These are phyloP conservation scores for Mionectes macconnelli DNA, from an alignment of 2,113 vertebrate genomes.

Conservation along the genomic window DNA sequence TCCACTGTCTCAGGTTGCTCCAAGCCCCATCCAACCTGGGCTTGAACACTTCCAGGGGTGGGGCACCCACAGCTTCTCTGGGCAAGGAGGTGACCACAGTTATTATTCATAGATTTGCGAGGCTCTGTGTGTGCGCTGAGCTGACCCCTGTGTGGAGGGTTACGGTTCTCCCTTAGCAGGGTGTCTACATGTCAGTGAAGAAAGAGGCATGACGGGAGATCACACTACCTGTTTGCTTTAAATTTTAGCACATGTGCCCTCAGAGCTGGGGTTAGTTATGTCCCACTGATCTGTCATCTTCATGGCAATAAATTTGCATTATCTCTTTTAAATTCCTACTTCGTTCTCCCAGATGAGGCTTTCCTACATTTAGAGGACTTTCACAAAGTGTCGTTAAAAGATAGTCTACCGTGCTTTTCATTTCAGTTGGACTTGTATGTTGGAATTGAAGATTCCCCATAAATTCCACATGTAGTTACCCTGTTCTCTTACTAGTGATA, in stretches of 20 bases:
- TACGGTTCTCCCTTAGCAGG: neutral
- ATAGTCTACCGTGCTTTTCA: neutral
- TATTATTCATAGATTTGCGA: neutral
- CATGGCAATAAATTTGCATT: neutral
- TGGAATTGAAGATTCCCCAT: neutral
- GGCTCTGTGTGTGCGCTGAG: neutral
- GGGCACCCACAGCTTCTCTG: neutral
- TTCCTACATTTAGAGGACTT: neutral
- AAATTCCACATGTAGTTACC: neutral
- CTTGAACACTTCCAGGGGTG: neutral
- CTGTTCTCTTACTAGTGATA: neutral
- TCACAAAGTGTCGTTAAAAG: neutral
- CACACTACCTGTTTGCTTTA: neutral
- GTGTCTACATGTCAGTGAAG: accelerated
- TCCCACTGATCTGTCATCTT: neutral
- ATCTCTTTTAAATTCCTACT: neutral
- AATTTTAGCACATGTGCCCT: neutral
- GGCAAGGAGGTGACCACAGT: neutral
- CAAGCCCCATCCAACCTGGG: neutral
- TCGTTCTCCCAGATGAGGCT: neutral
- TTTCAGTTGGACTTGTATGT: neutral
- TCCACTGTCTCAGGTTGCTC: too few relatives aligned
- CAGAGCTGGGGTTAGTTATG: neutral
- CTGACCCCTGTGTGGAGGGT: neutral
- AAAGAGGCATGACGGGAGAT: neutral